Conservation (phyloP, 2,888 invertebrate genomes). For the Nasonia oneida region DNA sequence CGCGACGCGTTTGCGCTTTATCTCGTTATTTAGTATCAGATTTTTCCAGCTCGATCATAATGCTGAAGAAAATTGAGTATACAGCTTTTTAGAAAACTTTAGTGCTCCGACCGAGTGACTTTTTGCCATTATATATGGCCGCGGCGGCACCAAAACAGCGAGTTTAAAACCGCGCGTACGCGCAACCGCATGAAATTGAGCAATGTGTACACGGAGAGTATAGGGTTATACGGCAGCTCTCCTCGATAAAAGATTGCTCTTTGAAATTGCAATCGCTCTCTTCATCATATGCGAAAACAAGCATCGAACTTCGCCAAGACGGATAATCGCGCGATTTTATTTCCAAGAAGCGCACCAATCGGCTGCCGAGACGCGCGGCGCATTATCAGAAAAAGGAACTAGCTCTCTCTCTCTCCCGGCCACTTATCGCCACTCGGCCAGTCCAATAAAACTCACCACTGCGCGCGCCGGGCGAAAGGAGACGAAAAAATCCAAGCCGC, state of each 20-base stretch:
- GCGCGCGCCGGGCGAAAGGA: background rate
- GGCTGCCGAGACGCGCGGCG: background rate
- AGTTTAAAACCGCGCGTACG: slow-evolving; percentile 13
- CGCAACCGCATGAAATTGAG: slow-evolving; percentile 16
- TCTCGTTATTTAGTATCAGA: background rate
- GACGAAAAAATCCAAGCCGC: background rate
- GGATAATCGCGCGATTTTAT: background rate
- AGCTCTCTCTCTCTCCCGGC: background rate
- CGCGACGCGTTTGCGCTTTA: background rate
- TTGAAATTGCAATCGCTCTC: background rate
- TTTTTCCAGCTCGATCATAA: background rate
- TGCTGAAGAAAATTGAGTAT: background rate
- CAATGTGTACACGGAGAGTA: background rate
- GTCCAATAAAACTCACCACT: background rate
- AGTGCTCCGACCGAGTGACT: background rate
- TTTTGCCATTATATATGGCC: background rate
- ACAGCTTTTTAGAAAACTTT: background rate
- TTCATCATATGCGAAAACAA: background rate
- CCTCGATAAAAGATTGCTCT: slow-evolving; percentile 9
- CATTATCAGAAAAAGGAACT: background rate
- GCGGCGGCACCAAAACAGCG: background rate
- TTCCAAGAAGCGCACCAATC: background rate
- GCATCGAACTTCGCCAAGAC: background rate
- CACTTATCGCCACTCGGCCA: no score
- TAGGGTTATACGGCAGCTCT: background rate